phyloP scores from a whole-genome alignment of 2,113 vertebrate genomes.

The Eretmochelys imbricata region DNA sequence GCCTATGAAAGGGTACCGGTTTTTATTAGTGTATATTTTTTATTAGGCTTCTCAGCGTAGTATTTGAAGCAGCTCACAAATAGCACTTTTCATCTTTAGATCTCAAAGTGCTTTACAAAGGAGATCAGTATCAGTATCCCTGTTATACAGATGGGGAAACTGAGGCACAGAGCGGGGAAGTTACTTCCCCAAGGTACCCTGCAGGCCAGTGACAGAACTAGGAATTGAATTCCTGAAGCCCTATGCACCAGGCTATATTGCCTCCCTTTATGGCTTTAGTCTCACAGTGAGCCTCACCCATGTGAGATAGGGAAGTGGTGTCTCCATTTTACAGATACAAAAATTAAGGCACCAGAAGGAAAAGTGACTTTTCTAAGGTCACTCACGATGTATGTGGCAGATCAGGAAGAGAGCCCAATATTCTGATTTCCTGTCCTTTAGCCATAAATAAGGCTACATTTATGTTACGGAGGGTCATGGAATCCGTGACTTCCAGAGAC shows the following conservation, averaged over 20 bases:
- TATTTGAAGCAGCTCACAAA: background rate
- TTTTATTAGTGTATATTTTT: background rate
- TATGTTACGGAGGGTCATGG: no score
- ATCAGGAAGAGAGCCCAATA: background rate
- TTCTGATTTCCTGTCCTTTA: background rate
- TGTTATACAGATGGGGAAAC: background rate
- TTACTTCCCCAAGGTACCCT: background rate
- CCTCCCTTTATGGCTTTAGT: background rate
- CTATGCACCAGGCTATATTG: background rate
- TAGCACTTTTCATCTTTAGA: background rate
- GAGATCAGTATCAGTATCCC: background rate
- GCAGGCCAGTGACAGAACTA: background rate
- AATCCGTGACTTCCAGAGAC: no score
- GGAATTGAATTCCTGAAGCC: background rate
- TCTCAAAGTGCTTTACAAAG: background rate
- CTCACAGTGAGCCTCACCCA: background rate
- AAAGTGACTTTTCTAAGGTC: background rate
- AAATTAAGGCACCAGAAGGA: background rate
- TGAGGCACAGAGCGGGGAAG: background rate
- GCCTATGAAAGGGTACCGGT: background rate
- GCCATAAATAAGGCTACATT: background rate
- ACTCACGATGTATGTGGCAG: background rate
- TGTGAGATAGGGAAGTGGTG: background rate
- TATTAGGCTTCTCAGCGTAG: background rate
- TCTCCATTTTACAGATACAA: background rate